Conservation (phyloP, 2,888 invertebrate genomes). For the Drosophila pegasa region DNA sequence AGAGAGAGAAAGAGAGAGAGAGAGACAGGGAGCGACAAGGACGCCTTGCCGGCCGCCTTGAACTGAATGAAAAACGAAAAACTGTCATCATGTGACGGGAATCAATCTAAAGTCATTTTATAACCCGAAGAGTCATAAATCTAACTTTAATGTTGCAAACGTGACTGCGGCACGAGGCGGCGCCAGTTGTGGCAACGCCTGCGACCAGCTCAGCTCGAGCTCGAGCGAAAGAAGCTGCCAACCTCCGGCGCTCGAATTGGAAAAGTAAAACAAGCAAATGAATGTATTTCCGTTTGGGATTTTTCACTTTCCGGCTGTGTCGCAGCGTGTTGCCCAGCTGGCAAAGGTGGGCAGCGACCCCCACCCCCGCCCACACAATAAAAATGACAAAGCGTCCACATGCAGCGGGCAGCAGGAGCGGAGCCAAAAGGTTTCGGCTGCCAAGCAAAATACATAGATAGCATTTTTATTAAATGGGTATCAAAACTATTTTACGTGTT, state of each 20-base stretch:
- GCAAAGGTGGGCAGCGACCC: conserved; percentile 34
- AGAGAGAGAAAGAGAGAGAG: neutral
- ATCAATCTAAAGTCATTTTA: conserved; percentile 84
- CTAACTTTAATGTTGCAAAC: conserved; percentile 83
- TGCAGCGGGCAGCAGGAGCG: neutral
- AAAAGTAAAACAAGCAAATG: conserved; percentile 82
- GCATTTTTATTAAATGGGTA: conserved; percentile 76
- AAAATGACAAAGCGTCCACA: conserved; percentile 74
- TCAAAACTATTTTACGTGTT: conserved; percentile 78
- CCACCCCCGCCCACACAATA: conserved; percentile 44
- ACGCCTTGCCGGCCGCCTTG: conserved; percentile 28
- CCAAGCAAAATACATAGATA: conserved; percentile 70
- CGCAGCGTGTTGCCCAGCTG: conserved; percentile 45
- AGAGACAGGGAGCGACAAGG: neutral
- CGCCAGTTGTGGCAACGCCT: conserved; percentile 28
- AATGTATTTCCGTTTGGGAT: conserved; percentile 82
- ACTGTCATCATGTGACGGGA: conserved; percentile 83
- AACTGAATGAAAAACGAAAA: conserved; percentile 68
- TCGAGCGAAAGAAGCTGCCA: conserved; percentile 33
- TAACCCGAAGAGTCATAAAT: conserved; percentile 84
- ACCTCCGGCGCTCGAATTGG: conserved; percentile 71
- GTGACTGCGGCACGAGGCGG: conserved; percentile 79
- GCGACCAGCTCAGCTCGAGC: conserved; percentile 31
- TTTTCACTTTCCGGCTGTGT: conserved; percentile 79
- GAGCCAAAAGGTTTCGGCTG: neutral